phyloP scores from a whole-genome alignment of 2,113 vertebrate species.

The Prinia subflava region DNA sequence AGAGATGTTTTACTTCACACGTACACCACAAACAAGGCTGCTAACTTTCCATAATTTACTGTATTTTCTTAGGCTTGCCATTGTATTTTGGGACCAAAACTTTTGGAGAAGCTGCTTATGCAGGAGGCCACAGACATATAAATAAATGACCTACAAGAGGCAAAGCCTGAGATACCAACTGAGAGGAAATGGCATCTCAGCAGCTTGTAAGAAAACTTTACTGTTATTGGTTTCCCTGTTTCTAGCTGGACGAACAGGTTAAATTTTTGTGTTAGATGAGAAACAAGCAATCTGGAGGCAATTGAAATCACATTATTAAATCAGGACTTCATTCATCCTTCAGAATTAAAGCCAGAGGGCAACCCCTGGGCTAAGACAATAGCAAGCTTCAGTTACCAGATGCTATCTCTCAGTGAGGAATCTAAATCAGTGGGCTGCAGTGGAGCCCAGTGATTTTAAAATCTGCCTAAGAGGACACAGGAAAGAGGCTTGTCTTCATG shows the following conservation, averaged over 20 bases:
- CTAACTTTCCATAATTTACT: slow-evolving; percentile 53
- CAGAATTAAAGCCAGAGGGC: slow-evolving; percentile 6
- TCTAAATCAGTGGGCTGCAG: background rate
- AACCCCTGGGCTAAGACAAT: slow-evolving; percentile 10
- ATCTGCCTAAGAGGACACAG: background rate
- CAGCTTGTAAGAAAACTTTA: background rate
- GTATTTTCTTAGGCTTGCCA: slow-evolving; percentile 32
- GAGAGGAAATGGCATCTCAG: background rate
- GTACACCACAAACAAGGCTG: slow-evolving; percentile 67
- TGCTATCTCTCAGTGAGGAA: background rate
- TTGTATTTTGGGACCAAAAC: slow-evolving; percentile 43
- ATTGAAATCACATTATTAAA: background rate
- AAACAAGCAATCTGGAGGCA: background rate
- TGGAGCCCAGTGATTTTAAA: background rate
- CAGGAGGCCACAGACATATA: slow-evolving; percentile 13
- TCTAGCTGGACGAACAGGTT: slow-evolving; percentile 8
- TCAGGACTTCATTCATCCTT: background rate
- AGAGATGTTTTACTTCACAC: slow-evolving; percentile 69
- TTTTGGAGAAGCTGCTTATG: slow-evolving; percentile 27
- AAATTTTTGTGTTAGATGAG: background rate
- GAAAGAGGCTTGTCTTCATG: background rate
- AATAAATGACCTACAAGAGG: slow-evolving; percentile 48
- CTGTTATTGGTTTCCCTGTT: background rate
- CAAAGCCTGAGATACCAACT: background rate
- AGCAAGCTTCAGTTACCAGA: background rate